Evolutionary conservation across 2,113 vertebrate species (phyloP).

Genomic region (Hippocampus abdominalis): DNA sequence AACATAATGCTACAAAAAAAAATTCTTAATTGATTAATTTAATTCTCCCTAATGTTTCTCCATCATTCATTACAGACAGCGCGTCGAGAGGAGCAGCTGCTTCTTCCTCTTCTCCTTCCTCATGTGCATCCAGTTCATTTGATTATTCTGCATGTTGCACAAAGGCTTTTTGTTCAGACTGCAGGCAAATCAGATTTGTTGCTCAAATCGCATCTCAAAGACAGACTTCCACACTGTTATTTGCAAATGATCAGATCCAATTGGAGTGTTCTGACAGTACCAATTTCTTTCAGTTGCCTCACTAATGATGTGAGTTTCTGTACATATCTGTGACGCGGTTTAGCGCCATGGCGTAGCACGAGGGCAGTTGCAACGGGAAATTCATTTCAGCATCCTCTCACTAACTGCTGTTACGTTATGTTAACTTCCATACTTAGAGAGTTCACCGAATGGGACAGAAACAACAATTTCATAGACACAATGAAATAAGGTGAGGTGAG

Average conservation of each 20-base stretch:
- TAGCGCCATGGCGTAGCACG: background rate
- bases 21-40: conserved; percentile 8
- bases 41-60: background rate
- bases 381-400: background rate
- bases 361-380: background rate
- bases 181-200: conserved; percentile 6
- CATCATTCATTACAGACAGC: background rate
- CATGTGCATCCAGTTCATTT: background rate
- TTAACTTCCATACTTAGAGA: background rate
- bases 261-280: background rate
- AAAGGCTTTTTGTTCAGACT: conserved; percentile 3
- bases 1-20: background rate
- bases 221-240: background rate
- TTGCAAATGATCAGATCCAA: conserved; percentile 7
- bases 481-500: background rate
- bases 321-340: background rate
- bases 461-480: background rate
- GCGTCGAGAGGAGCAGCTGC: conserved; percentile 1
- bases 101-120: background rate
- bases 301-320: background rate
- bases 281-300: background rate
- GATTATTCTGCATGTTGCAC: background rate
- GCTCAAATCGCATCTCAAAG: conserved; percentile 1
- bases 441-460: background rate
- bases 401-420: background rate